Conservation (phyloP, 2,888 invertebrate species). For the Parelbella ahira region DNA sequence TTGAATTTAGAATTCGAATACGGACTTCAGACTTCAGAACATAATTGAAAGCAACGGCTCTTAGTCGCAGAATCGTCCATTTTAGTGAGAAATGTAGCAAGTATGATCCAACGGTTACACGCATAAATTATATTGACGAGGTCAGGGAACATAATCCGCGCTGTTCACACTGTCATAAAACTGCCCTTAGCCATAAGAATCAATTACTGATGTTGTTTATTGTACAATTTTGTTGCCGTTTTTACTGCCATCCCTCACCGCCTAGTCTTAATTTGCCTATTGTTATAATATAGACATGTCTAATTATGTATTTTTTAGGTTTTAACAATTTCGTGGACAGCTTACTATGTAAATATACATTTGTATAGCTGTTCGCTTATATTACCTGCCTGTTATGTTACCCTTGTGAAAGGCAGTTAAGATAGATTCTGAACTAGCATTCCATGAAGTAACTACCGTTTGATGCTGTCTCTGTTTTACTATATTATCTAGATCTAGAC, state of each 20-base stretch:
- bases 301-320: conserved; percentile 6
- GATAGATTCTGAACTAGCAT: too few relatives aligned
- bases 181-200: conserved; percentile 44
- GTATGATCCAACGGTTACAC: conserved; percentile 26
- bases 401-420: too few relatives aligned
- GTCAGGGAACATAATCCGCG: conserved; percentile 51
- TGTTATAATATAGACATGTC: conserved; percentile 14
- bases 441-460: too few relatives aligned
- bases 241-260: conserved; percentile 8
- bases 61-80: background rate
- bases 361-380: too few relatives aligned
- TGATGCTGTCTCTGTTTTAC: too few relatives aligned
- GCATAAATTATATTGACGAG: conserved; percentile 53
- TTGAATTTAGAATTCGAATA: too few relatives aligned
- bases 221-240: conserved; percentile 16
- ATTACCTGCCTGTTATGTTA: too few relatives aligned
- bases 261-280: conserved; percentile 20
- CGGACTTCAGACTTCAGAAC: too few relatives aligned
- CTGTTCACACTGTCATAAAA: conserved; percentile 43
- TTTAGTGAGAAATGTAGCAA: conserved; percentile 13
- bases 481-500: too few relatives aligned
- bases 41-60: too few relatives aligned
- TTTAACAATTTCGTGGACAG: too few relatives aligned
- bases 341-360: too few relatives aligned
- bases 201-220: conserved; percentile 29